Conservation (phyloP, 2,888 invertebrate species). For the Morinoia aosen region DNA sequence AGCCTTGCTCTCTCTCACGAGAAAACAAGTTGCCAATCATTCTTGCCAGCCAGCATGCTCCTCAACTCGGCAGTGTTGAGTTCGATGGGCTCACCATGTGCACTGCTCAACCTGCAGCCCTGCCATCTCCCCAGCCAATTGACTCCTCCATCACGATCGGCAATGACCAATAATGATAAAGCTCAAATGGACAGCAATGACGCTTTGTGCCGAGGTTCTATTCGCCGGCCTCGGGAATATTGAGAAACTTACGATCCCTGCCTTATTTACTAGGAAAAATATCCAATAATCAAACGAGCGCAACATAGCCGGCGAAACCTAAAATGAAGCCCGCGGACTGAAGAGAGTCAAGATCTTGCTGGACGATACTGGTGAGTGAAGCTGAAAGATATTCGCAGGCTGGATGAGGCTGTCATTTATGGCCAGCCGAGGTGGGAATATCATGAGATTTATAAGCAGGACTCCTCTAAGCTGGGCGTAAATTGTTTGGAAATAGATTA, state of each 20-base stretch:
- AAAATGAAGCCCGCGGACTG: background rate
- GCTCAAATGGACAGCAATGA: conserved; percentile 43
- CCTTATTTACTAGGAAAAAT: conserved; percentile 4
- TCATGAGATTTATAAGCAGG: background rate
- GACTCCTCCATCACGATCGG: conserved; percentile 37
- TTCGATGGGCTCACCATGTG: background rate
- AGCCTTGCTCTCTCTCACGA: background rate
- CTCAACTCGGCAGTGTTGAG: background rate
- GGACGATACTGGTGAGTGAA: background rate
- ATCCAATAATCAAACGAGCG: conserved; percentile 12
- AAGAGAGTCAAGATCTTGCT: background rate
- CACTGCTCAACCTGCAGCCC: background rate
- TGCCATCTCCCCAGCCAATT: background rate
- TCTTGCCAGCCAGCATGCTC: background rate
- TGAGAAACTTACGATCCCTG: conserved; percentile 17
- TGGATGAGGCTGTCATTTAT: background rate
- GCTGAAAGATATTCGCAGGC: background rate
- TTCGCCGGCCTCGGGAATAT: background rate
- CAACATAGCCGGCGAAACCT: background rate
- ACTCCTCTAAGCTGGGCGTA: background rate
- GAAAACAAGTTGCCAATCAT: conserved; percentile 3
- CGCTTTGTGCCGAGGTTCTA: conserved; percentile 14
- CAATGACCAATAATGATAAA: conserved; percentile 49
- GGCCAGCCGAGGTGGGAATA: background rate
- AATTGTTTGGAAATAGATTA: background rate